These are phyloP conservation scores for Epinotia bilunana DNA, from an alignment of 2,888 invertebrate species.

Conservation along the genomic window DNA sequence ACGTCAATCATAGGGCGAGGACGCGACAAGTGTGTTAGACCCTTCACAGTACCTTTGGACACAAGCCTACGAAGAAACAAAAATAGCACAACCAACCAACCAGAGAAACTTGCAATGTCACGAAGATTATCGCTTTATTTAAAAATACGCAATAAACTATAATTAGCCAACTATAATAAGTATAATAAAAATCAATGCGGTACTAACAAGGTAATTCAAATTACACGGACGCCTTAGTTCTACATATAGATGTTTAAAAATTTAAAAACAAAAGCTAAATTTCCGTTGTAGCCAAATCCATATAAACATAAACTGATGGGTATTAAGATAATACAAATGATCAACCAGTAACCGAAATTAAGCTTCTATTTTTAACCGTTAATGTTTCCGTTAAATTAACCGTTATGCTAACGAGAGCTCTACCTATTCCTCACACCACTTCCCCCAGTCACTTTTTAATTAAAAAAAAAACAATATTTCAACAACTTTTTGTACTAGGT, in stretches of 20 bases:
- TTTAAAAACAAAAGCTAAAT: slow-evolving; percentile 40
- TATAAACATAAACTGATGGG: slow-evolving; percentile 6
- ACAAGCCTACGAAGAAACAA: slow-evolving; percentile 52
- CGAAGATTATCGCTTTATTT: slow-evolving; percentile 78
- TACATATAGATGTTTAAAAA: slow-evolving; percentile 32
- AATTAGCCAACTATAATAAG: slow-evolving; percentile 76
- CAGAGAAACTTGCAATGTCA: slow-evolving; percentile 79
- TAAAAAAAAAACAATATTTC: slow-evolving; percentile 39
- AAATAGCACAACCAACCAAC: slow-evolving; percentile 81
- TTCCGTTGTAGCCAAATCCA: slow-evolving; percentile 10
- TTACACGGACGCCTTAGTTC: slow-evolving; percentile 36
- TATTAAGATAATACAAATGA: background rate
- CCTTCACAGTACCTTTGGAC: slow-evolving; percentile 65
- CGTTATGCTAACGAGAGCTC: slow-evolving; percentile 23
- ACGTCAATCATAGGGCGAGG: slow-evolving; percentile 46
- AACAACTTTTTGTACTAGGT: slow-evolving; percentile 38
- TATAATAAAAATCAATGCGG: slow-evolving; percentile 66
- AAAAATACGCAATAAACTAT: slow-evolving; percentile 73
- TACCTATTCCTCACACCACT: slow-evolving; percentile 70
- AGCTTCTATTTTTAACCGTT: slow-evolving; percentile 35
- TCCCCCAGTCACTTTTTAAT: slow-evolving; percentile 71
- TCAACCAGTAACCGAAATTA: slow-evolving; percentile 33
- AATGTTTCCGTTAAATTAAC: slow-evolving; percentile 25
- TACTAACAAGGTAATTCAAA: slow-evolving; percentile 61
- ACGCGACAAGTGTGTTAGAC: slow-evolving; percentile 55